Conservation (phyloP, 2,113 vertebrate species). For the Orthonyx spaldingii region DNA sequence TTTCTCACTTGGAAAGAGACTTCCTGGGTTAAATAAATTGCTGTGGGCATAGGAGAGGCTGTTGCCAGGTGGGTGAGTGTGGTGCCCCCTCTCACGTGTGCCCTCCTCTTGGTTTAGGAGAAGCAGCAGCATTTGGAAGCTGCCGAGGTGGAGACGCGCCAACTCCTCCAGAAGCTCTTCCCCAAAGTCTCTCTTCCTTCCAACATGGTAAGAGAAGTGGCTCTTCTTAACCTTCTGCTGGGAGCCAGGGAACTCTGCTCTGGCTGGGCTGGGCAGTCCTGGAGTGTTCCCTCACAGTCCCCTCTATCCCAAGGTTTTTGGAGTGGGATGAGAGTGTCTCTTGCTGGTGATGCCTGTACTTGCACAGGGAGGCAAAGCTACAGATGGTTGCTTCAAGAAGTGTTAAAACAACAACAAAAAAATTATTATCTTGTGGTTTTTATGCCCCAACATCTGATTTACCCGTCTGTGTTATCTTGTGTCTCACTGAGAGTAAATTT, state of each 20-base stretch:
- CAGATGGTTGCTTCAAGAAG: not conserved
- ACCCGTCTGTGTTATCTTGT: not conserved
- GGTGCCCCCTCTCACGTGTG: not conserved
- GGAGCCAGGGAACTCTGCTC: not conserved
- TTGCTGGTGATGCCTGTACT: not conserved
- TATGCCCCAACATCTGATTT: not conserved
- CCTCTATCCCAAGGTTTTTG: not conserved
- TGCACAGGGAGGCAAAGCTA: not conserved
- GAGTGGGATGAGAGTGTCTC: not conserved
- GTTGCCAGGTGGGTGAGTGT: accelerated
- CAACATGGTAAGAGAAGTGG: conserved; percentile 73
- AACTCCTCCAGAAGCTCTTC: conserved; percentile 87
- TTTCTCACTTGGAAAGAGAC: conserved; percentile 1
- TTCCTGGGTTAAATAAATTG: not conserved
- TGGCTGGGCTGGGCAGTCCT: not conserved
- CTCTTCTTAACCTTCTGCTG: not conserved
- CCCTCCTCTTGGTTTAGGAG: conserved; percentile 75
- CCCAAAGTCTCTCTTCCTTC: conserved; percentile 85
- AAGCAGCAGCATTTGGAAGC: conserved; percentile 77
- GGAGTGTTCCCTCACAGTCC: not conserved
- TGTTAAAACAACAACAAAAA: not conserved
- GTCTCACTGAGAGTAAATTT: not conserved
- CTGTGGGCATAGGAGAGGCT: not conserved
- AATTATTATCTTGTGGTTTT: accelerated
- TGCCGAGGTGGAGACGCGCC: conserved; percentile 81